Percentiles rank a stretch among this genome's conserved stretches.
phyloP scores from a whole-genome alignment of 2,888 invertebrate species.

The Ferdinandea cuprea region DNA sequence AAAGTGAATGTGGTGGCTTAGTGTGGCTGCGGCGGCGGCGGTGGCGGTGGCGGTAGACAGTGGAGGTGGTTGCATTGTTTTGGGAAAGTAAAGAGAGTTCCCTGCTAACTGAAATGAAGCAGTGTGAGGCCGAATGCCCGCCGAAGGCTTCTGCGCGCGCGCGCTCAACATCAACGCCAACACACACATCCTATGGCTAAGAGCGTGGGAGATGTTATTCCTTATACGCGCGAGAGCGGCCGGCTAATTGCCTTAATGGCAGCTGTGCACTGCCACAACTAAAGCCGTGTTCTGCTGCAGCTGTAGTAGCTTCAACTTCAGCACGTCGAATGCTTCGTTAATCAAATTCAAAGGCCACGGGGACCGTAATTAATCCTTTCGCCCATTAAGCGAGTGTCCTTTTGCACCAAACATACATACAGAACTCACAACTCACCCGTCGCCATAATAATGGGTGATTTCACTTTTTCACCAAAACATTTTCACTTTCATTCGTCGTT shows the following conservation, averaged over 20 bases:
- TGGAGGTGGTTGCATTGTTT: constrained; percentile 51
- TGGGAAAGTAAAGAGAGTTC: constrained; percentile 68
- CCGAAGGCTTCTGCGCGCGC: constrained; percentile 51
- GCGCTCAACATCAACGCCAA: constrained; percentile 34
- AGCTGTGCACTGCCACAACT: constrained; percentile 65
- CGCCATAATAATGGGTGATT: constrained; percentile 47
- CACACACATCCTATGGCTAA: constrained; percentile 60
- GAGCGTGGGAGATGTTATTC: constrained; percentile 72
- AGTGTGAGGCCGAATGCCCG: constrained; percentile 39
- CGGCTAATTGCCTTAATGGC: constrained; percentile 73
- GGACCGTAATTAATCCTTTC: constrained; percentile 75
- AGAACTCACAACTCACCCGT: constrained; percentile 2
- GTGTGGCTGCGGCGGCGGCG: constrained; percentile 5
- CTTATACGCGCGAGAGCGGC: constrained; percentile 54
- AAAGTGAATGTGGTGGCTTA: constrained; percentile 67
- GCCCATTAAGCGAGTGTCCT: constrained; percentile 73
- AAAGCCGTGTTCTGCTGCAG: constrained; percentile 63
- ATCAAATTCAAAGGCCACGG: constrained; percentile 75
- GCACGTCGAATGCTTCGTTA: constrained; percentile 60
- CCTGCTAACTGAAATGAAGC: constrained; percentile 39
- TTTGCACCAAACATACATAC: constrained; percentile 45
- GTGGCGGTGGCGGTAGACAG: constrained; percentile 19
- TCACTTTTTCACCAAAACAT: constrained; percentile 67
- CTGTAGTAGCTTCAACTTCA: constrained; percentile 35
- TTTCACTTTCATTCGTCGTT: constrained; percentile 64